Conservation (phyloP, 2,888 invertebrate genomes). For the Lasioglossum morio region DNA sequence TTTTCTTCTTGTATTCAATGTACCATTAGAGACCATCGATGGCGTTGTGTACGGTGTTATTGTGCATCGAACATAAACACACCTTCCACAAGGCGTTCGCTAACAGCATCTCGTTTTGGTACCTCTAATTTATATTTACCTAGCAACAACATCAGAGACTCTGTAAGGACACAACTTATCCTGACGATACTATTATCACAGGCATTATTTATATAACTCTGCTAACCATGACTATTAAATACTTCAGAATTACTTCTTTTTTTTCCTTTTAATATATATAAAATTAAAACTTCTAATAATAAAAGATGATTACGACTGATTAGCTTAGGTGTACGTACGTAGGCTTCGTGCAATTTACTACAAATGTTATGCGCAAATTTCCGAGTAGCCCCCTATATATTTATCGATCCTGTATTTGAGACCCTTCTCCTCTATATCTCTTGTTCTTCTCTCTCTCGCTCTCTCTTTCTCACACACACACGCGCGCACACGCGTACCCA, state of each 20-base stretch:
- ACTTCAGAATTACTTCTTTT: slow-evolving; percentile 78
- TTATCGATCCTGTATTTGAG: slow-evolving; percentile 38
- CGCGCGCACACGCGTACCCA: too few relatives aligned
- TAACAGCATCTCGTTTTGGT: slow-evolving; percentile 60
- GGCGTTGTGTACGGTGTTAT: slow-evolving; percentile 68
- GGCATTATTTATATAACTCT: slow-evolving; percentile 87
- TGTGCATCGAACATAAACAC: slow-evolving; percentile 78
- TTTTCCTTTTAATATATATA: slow-evolving; percentile 75
- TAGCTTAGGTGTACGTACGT: slow-evolving; percentile 79
- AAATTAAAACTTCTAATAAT: slow-evolving; percentile 83
- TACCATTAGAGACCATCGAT: slow-evolving; percentile 75
- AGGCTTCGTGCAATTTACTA: slow-evolving; percentile 75
- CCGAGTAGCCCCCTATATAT: slow-evolving; percentile 47
- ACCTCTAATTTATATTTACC: slow-evolving; percentile 81
- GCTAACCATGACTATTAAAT: slow-evolving; percentile 84
- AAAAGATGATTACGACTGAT: slow-evolving; percentile 80
- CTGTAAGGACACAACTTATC: slow-evolving; percentile 89
- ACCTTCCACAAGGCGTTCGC: slow-evolving; percentile 67
- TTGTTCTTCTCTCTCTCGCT: not conserved
- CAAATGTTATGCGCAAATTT: slow-evolving; percentile 69
- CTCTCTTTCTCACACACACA: too few relatives aligned
- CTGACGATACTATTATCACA: slow-evolving; percentile 90
- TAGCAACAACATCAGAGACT: slow-evolving; percentile 86
- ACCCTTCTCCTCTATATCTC: slow-evolving; percentile 1
- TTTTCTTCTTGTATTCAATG: slow-evolving; percentile 71